phyloP scores from a whole-genome alignment of 2,113 vertebrate species.

The Hippocampus mohnikei region DNA sequence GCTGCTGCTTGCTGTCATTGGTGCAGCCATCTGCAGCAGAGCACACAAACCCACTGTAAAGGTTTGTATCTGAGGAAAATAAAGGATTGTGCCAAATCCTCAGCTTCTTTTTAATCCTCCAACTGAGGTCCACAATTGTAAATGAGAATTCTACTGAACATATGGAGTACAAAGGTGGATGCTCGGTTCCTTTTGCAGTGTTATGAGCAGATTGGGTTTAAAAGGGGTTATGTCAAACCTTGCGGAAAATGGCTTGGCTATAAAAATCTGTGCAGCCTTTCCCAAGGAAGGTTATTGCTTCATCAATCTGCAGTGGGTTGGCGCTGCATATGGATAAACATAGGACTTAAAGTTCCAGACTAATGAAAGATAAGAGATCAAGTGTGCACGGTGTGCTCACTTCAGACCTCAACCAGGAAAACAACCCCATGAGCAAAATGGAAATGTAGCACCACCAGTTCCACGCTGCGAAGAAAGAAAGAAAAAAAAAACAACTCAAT shows the following conservation, averaged over 20 bases:
- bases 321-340: background rate
- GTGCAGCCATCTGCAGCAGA: conserved; percentile 15
- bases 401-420: background rate
- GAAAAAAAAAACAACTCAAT: background rate
- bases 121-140: background rate
- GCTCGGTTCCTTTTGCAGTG: background rate
- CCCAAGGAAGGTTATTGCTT: conserved; percentile 22
- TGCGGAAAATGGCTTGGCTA: conserved; percentile 9
- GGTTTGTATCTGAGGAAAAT: conserved; percentile 40
- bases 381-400: background rate
- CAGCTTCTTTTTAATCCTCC: background rate
- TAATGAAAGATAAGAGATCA: conserved; percentile 6
- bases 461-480: conserved; percentile 16
- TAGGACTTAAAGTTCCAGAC: background rate
- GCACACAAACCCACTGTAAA: conserved; percentile 1
- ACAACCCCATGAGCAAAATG: background rate
- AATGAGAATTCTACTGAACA: background rate
- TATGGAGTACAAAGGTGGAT: background rate
- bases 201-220: background rate
- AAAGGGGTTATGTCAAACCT: conserved; percentile 24
- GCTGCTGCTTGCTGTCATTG: conserved; percentile 22
- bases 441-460: background rate
- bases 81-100: conserved; percentile 26
- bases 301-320: conserved; percentile 14
- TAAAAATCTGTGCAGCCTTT: conserved; percentile 18